Evolutionary conservation across 2,797 vertebrate species (phyloP).

Genomic region (Bradypodion pumilum): DNA sequence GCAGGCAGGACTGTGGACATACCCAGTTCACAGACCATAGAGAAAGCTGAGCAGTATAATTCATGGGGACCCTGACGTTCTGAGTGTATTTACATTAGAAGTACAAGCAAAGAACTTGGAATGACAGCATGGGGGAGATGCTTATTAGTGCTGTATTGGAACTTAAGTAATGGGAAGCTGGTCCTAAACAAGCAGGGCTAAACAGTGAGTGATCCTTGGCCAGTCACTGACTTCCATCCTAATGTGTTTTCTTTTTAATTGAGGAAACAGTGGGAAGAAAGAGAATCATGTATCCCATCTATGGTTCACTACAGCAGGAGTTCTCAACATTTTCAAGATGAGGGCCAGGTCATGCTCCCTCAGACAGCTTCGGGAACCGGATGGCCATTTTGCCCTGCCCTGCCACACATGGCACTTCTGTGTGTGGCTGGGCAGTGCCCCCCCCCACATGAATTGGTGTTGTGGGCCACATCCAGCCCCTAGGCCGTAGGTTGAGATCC

Average conservation of each 20-base stretch:
- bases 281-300: neutral
- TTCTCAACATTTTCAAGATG: too few relatives aligned
- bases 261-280: neutral
- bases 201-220: neutral
- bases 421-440: too few relatives aligned
- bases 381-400: too few relatives aligned
- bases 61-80: neutral
- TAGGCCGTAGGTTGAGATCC: too few relatives aligned
- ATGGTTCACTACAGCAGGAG: neutral
- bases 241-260: neutral
- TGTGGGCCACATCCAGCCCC: too few relatives aligned
- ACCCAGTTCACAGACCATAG: neutral
- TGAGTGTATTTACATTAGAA: neutral
- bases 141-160: neutral
- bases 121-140: neutral
- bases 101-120: neutral
- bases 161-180: neutral
- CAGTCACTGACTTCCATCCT: neutral
- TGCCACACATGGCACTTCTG: too few relatives aligned
- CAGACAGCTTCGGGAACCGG: too few relatives aligned
- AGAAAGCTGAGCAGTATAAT: neutral
- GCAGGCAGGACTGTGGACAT: neutral
- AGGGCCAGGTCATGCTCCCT: too few relatives aligned
- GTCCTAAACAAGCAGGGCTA: neutral
- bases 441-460: too few relatives aligned